phyloP scores from a whole-genome alignment of 2,888 invertebrate genomes.

The Herminia tarsipennalis region DNA sequence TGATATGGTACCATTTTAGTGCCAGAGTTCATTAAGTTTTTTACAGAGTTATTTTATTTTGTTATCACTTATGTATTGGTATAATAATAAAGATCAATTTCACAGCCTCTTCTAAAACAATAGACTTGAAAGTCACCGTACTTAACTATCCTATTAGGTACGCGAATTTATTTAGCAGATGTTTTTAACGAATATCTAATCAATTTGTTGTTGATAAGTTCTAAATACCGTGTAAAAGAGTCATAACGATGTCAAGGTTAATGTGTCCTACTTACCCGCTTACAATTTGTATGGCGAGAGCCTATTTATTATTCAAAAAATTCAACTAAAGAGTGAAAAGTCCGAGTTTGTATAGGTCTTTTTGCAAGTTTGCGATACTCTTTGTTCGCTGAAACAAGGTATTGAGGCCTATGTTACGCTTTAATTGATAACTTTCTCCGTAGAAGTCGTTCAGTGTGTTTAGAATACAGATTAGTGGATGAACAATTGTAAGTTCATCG shows the following conservation, averaged over 20 bases:
- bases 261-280: constrained; percentile 58
- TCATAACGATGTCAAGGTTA: constrained; percentile 65
- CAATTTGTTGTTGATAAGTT: constrained; percentile 33
- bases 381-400: constrained; percentile 7
- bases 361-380: constrained; percentile 3
- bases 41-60: too few species aligned
- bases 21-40: not conserved
- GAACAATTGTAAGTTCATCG: not conserved
- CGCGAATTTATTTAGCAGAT: constrained; percentile 1
- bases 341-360: constrained; percentile 5
- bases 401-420: constrained; percentile 11
- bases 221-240: constrained; percentile 38
- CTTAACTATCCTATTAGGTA: not conserved
- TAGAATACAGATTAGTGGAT: not conserved
- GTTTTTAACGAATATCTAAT: constrained; percentile 26
- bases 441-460: not conserved
- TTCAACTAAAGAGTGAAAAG: constrained; percentile 7
- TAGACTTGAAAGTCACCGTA: too few species aligned
- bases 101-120: too few species aligned
- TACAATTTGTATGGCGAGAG: constrained; percentile 29
- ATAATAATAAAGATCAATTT: too few species aligned
- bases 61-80: too few species aligned
- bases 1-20: not conserved
- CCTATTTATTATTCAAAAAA: constrained; percentile 15
- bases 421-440: constrained; percentile 8